These are phyloP conservation scores for Microplitis deprimator DNA, from an alignment of 2,888 invertebrate genomes.

Conservation along the genomic window DNA sequence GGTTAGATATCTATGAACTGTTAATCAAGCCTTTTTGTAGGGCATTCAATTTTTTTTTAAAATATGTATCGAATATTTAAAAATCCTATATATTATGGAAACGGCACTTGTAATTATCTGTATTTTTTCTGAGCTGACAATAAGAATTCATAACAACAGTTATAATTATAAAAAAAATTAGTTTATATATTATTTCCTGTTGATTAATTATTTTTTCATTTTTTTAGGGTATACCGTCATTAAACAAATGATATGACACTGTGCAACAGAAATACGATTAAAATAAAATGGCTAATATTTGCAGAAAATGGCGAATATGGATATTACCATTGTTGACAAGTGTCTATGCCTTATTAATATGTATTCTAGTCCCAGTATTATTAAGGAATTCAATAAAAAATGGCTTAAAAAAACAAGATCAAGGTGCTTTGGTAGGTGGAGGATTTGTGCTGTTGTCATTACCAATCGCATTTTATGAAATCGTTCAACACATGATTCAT, in stretches of 20 bases:
- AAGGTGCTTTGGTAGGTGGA: constrained; percentile 88
- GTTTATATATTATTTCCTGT: background rate
- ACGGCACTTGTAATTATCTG: no score
- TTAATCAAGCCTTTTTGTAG: no score
- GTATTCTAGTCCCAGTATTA: constrained; percentile 88
- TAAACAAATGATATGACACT: background rate
- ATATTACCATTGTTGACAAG: constrained; percentile 88
- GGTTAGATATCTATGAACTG: no score
- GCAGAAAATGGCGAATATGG: constrained; percentile 85
- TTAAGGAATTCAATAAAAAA: constrained; percentile 85
- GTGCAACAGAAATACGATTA: background rate
- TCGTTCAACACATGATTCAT: constrained; percentile 93
- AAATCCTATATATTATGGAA: no score
- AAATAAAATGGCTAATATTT: constrained; percentile 64
- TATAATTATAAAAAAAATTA: background rate
- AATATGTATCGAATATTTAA: no score
- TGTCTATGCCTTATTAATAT: constrained; percentile 84
- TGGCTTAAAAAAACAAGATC: constrained; percentile 84
- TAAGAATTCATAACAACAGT: no score
- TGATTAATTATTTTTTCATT: background rate
- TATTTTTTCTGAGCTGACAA: no score
- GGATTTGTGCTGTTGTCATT: constrained; percentile 92
- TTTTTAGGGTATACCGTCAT: background rate
- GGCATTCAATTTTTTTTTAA: no score
- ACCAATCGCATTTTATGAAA: constrained; percentile 95